Evolutionary conservation across 2,113 vertebrate species (phyloP).

Genomic region (Carollia perspicillata): DNA sequence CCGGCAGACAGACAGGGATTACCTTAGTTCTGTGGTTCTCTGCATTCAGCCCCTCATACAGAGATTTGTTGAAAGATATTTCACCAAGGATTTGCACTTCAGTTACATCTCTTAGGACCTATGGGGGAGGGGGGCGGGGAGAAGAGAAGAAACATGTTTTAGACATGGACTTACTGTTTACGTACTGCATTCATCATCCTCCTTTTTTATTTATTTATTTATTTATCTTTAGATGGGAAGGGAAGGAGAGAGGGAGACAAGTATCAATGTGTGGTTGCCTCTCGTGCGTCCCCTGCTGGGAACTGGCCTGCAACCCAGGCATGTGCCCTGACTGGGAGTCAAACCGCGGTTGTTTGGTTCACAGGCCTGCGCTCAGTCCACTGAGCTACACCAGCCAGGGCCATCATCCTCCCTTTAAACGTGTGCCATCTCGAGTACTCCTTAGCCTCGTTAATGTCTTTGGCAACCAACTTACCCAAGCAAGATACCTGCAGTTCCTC

Average conservation of each 20-base stretch:
- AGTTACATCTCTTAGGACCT: slow-evolving; percentile 59
- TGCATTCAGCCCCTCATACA: not conserved
- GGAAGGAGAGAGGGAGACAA: no score
- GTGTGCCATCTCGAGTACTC: not conserved
- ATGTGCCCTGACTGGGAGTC: no score
- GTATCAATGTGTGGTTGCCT: no score
- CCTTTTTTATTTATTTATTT: no score
- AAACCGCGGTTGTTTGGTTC: no score
- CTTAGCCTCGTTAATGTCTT: not conserved
- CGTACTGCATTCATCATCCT: not conserved
- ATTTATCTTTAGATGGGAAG: no score
- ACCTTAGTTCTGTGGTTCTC: slow-evolving; percentile 56
- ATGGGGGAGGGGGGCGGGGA: rapidly evolving
- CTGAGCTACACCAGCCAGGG: no score
- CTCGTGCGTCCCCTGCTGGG: no score
- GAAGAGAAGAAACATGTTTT: not conserved
- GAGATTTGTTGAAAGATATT: slow-evolving; percentile 54
- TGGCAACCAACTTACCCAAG: not conserved
- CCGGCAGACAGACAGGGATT: not conserved
- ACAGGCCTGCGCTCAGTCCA: no score
- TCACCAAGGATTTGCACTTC: slow-evolving; percentile 66
- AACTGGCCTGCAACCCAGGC: no score
- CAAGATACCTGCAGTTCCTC: not conserved
- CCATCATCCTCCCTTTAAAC: not conserved
- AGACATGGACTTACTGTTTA: not conserved